Base-by-base conservation (phyloP, 2,888 invertebrate species). In the Sphaeridia pumilis region DNA sequence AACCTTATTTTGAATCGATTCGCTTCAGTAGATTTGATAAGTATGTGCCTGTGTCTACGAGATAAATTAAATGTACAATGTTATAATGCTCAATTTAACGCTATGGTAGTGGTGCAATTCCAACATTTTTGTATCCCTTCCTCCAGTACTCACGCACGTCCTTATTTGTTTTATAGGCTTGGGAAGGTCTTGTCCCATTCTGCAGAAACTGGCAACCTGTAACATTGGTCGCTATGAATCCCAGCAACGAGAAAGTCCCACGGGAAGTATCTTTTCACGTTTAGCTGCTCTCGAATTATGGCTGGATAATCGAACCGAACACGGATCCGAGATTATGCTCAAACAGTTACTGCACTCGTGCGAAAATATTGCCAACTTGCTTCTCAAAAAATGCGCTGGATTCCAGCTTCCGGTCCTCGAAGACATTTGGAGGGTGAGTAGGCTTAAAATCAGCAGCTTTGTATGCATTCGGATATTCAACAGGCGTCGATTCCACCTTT, bases 181-280 rank as follows among this genome's bases (percentile, higher is more conserved):
- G 4, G 69, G 68, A 10, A 55, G 58, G 47, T 61, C 67, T n/a
- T 70, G 70, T 54, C 68, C 67, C 3, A 57, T 61, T 2, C 56
- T 70, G 12, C 56, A 63, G 43, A 69, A 69, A 59, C 53, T 70
- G 49, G 69, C 69, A 17, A 51, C 69, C n/a, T 67, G 68, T 41
- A 65, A 61, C 38, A 60, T 69, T 24, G 59, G 61, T 1, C 49
- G 63, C 21, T 67, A 61, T 51, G 61, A 64, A 47, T 31, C 14
- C 21, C 34, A 24, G 20, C n/a, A n/a, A n/a, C 27, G 48, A 21
- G 45, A 22, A 14, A 26, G 26, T 24, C 45, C 38, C 26, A 31
- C 36, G 17, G 26, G 34, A 10, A 48, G 38, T 5, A 38, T 61
- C 1, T 61, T 61, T 44, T 35, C 21, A 35, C 43, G 52, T 42